Conservation (phyloP, 2,888 invertebrate species). For the Colletes collaris region DNA sequence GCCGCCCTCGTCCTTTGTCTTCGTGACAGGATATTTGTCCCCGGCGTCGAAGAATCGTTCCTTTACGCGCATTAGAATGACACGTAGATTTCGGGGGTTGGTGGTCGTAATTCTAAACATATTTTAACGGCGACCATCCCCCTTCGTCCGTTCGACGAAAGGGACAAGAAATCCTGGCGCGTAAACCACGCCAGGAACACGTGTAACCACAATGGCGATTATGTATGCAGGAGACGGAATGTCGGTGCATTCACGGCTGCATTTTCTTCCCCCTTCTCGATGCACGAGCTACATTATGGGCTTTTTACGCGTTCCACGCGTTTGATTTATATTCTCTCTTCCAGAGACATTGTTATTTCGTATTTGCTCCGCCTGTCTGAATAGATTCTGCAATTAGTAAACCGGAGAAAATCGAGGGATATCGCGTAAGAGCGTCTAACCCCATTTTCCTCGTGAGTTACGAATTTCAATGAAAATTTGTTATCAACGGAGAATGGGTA, state of each 20-base stretch:
- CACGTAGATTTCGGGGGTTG: not conserved
- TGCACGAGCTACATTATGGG: conserved; percentile 3
- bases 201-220: conserved; percentile 72
- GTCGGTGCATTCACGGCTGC: conserved; percentile 65
- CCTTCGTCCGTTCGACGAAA: conserved; percentile 13
- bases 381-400: conserved; percentile 30
- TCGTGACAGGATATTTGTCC: not conserved
- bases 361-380: conserved; percentile 6
- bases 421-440: not conserved
- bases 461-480: not conserved
- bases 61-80: conserved; percentile 12
- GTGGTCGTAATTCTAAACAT: conserved; percentile 9
- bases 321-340: conserved; percentile 46
- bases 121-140: conserved; percentile 22
- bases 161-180: conserved; percentile 23
- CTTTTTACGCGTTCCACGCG: conserved; percentile 38
- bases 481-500: not conserved
- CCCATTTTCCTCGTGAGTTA: not conserved
- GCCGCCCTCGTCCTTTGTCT: too few relatives aligned
- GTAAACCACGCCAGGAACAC: conserved; percentile 67
- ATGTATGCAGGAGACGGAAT: conserved; percentile 72
- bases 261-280: conserved; percentile 47
- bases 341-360: conserved; percentile 33
- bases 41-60: not conserved
- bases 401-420: not conserved